Evolutionary conservation across 53 echinoderm and acorn worm genomes (phyloP), one percentile per base, ranked within the genome.

Genomic region (Hippasteria phrygiana): DNA sequence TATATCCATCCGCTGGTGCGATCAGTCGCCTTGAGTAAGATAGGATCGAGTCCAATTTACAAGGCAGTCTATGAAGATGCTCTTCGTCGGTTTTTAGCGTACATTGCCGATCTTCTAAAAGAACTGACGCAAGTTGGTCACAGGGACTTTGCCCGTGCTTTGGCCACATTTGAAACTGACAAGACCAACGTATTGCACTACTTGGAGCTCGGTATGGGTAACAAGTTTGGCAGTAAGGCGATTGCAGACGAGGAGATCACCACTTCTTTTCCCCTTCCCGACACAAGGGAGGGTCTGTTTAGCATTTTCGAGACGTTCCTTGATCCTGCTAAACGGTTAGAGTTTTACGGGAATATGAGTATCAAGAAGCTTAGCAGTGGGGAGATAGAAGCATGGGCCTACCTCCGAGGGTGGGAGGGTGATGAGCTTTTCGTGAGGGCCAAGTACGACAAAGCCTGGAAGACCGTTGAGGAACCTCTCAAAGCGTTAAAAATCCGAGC

Each of bases 1-100:
- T 89, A 92, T 3, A 93, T 96, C 71, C 96, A 96, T 55, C 92
- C 92, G 0, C 90, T 96, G 4, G 92, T 96, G n/a, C 79, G 96
- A 24, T 92, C 93, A 42, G 71, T 92, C 11, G 91, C 90, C 42
- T 39, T 96, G 55, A 75, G 88, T 36, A 90, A 92, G 39, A 87
- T 88, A 18, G 43, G 71, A 59, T 43, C 62, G 29, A 88, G 80
- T 51, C 78, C 83, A 48, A 70, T 83, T 11, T 56, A 87, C 62
- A 77, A 90, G 62, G 62, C 42, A 29, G 71, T 78, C 2, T 96
- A 93, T 43, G 89, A 90, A 69, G 86, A 86, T 18, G 93, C 92
- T 5, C 46, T 93, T 5, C 84, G 76, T 43, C 64, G 84, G 7
- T 81, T 88, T 46, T 83, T 73, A 16, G 46, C 26, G 13, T 43